Conservation (phyloP, 2,797 vertebrate genomes). For the Merluccius polli region DNA sequence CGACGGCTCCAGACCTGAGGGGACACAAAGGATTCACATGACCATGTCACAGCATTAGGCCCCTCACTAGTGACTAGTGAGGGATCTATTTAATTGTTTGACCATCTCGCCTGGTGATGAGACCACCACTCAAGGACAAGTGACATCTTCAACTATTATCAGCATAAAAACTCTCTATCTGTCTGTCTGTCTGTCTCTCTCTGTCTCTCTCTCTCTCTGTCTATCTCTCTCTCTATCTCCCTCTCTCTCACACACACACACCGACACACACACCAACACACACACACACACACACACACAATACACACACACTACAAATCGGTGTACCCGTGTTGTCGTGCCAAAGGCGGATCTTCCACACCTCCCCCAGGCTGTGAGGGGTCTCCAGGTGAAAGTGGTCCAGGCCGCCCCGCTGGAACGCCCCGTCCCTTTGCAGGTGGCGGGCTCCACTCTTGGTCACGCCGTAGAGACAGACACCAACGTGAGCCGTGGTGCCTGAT, state of each 20-base stretch:
- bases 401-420: constrained; percentile 71
- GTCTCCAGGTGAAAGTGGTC: constrained; percentile 81
- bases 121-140: no score
- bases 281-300: no score
- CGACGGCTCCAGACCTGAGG: constrained; percentile 74
- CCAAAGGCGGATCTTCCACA: constrained; percentile 82
- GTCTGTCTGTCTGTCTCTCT: no score
- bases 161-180: no score
- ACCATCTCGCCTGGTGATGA: background rate
- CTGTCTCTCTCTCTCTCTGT: no score
- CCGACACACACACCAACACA: no score
- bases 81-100: background rate
- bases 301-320: background rate
- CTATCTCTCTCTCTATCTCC: no score
- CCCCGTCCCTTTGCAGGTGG: constrained; percentile 73
- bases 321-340: constrained; percentile 79
- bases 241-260: no score
- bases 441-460: constrained; percentile 75
- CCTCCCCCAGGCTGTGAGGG: constrained; percentile 72
- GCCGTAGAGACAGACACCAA: constrained; percentile 76
- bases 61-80: no score
- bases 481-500: constrained; percentile 78
- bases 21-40: background rate
- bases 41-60: background rate
- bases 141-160: no score